Base-by-base conservation (phyloP, 2,797 vertebrate species). In the Salmo trutta region DNA sequence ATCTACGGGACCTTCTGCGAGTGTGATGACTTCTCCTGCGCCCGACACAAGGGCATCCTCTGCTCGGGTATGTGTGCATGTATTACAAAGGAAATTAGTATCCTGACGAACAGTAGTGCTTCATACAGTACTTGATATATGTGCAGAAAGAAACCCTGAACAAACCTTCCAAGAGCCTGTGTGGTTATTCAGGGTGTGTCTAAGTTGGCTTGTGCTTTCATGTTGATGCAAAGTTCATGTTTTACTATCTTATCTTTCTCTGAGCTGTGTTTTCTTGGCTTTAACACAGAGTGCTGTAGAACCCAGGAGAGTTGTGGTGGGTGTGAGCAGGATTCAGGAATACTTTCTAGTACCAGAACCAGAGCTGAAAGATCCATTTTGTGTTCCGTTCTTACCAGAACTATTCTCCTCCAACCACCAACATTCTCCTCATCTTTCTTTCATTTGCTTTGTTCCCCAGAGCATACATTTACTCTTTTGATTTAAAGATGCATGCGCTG, bases 1-100 rank as follows among this genome's bases (percentile, higher is more conserved):
- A 98, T 99, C 90, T 99, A 99, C 0, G 98, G 98, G n/a, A 90
- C 94, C 76, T 99, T 95, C 96, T 99, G 98, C 51, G 96, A 99
- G 89, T 99, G 98, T 0, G 98, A 99, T 4, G 96, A 98, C 94
- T 99, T 99, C 92, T 98, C 98, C 84, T 99, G 98, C 0, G 95
- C 97, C 77, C 91, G 98, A n/a, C 97, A 97, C 91, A 98, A 96
- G 86, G 98, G 98, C 14, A 78, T 97, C 81, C 96, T 99, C 76
- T 99, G 98, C 93, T 99, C 98, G 94, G 98, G 98, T 97, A 91
- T 88, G 95, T 59, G 17, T 12, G 14, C 4, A 27, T 74, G 5
- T 53, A 2, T 16, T 47, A 47, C 41, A 47, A 47, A 47, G 41
- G 8, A 47, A 47, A 47, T 47, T 2, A 47, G 8, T 47, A 47